Evolutionary conservation across 1,140 invertebrate genomes (phyloP).

Genomic region (Nebria ingens): DNA sequence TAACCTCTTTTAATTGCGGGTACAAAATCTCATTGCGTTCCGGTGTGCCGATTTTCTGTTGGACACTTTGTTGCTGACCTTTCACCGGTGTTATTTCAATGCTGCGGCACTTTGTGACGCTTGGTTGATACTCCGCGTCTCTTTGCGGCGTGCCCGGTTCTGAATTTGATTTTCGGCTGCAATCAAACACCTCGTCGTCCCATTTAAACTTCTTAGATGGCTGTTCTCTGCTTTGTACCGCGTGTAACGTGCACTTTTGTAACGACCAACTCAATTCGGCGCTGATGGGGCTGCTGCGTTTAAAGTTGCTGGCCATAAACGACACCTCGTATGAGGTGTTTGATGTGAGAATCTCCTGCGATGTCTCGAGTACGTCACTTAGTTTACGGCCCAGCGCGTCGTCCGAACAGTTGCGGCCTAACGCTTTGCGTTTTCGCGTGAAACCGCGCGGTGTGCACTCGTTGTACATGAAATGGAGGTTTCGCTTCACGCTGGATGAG

Average conservation of each 20-base stretch:
- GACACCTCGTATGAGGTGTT: not conserved
- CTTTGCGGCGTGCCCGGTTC: not conserved
- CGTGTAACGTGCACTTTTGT: not conserved
- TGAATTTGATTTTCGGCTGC: not conserved
- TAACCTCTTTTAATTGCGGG: not conserved
- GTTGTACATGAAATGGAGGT: not conserved
- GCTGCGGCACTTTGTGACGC: not conserved
- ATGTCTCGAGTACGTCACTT: not conserved
- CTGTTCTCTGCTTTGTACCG: too few species aligned
- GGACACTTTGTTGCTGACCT: not conserved
- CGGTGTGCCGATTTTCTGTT: not conserved
- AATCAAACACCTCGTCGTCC: not conserved
- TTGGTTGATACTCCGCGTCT: not conserved
- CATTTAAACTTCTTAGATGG: not conserved
- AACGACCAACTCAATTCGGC: not conserved
- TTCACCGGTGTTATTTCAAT: not conserved
- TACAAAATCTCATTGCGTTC: conserved; percentile 1
- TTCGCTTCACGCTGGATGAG: not conserved
- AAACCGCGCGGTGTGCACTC: not conserved
- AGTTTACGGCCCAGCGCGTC: not conserved
- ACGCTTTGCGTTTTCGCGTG: not conserved
- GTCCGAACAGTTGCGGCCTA: not conserved
- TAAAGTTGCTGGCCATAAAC: not conserved
- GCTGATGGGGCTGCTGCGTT: too few species aligned
- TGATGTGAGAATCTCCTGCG: not conserved